These are phyloP conservation scores for Eulemur macaco DNA, from an alignment of 2,113 vertebrate genomes.

Conservation along the genomic window DNA sequence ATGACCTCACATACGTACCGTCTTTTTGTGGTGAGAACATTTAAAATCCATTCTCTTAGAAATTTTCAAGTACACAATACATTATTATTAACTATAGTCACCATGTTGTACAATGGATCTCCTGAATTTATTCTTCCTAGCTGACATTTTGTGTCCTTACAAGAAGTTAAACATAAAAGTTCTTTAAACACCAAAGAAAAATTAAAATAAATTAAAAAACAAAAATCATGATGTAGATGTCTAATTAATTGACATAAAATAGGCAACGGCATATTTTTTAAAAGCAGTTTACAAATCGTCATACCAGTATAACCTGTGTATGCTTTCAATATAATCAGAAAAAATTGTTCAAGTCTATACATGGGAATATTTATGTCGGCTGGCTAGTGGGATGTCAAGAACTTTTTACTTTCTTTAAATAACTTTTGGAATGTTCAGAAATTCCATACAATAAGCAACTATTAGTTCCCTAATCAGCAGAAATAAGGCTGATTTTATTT, in stretches of 20 bases:
- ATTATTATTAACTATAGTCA: neutral
- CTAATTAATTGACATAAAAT: neutral
- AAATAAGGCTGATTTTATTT: neutral
- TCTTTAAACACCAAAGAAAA: neutral
- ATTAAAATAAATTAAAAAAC: neutral
- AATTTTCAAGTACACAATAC: neutral
- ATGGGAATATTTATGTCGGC: neutral
- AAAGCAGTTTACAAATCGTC: neutral
- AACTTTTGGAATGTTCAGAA: conserved; percentile 2
- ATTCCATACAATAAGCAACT: neutral
- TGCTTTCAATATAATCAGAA: neutral
- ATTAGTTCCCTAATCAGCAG: neutral
- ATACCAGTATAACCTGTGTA: neutral
- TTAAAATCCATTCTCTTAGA: neutral
- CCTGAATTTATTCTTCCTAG: neutral
- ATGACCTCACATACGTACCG: neutral
- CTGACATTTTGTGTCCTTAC: neutral
- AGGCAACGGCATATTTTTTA: neutral
- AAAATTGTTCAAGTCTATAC: neutral
- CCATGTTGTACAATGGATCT: neutral
- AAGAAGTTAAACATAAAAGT: neutral
- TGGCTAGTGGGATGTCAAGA: neutral
- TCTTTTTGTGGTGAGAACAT: neutral
- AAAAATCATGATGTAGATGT: neutral
- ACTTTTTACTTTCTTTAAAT: neutral